Evolutionary conservation across 2,888 invertebrate genomes (phyloP), one percentile per base, ranked within the genome.

Genomic region (Atethmia centrago): DNA sequence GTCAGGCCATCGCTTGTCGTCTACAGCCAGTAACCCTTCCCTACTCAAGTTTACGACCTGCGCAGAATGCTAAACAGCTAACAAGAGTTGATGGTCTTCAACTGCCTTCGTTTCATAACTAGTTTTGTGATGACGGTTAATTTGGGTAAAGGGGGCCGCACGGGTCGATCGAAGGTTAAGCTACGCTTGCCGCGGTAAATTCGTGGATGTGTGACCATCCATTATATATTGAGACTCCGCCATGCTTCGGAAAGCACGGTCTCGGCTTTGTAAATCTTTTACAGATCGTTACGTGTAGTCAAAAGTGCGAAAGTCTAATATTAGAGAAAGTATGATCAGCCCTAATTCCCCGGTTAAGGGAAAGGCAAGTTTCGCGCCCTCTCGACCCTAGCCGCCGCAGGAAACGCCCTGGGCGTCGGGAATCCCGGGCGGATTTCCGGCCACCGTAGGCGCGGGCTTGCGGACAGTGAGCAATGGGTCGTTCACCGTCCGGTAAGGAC

Each of bases 1-100:
- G 76, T 79, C 81, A 82, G 75, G 61, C 71, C 47, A 74, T 67
- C n/a, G 51, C 16, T 71, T 69, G 71, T 55, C 58, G 58, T 61
- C 71, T 51, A 79, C 64, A 59, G 47, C 68, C 53, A 66, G 72
- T 58, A 68, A 71, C 75, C 83, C 62, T 69, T 79, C 69, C 58
- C 53, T 19, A 40, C 79, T 75, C 76, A 69, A 75, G 65, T 83
- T 79, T 66, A 83, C 68, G 71, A 69, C 4, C 71, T n/a, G 62
- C 19, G 25, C 69, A 51, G 81, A 82, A 82, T 83, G 62, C n/a
- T 82, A 79, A 81, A 28, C 51, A 82, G 82, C 65, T 68, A 55
- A 25, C 49, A n/a, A 31, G 56, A 68, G 19, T 68, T 49, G 51
- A 16, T 47, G 40, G 70, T 56, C 36, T 51, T 28, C 49, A 55